Evolutionary conservation across 1,140 invertebrate species (phyloP).

Genomic region (Anoplolepis gracilipes): DNA sequence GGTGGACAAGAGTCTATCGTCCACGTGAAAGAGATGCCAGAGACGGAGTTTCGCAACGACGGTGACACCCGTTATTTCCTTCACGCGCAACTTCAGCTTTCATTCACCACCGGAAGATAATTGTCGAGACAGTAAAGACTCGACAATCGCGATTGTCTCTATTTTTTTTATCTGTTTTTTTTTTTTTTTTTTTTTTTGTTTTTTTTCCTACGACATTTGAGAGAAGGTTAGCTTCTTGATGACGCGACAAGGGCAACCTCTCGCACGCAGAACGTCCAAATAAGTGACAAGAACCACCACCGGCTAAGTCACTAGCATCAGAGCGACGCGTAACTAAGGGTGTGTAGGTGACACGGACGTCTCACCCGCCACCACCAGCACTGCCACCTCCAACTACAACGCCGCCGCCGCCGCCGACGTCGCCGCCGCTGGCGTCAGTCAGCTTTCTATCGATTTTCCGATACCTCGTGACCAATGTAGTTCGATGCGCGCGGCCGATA

Average conservation of each 20-base stretch:
- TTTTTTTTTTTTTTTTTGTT: no score
- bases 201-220: not conserved
- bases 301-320: slow-evolving; percentile 54
- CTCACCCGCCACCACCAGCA: slow-evolving; percentile 19
- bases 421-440: slow-evolving; percentile 75
- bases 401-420: slow-evolving; percentile 9
- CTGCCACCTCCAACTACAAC: slow-evolving; percentile 19
- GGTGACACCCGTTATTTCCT: not conserved
- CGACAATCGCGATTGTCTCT: slow-evolving; percentile 15
- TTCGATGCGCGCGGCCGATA: slow-evolving; percentile 80
- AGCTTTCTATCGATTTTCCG: slow-evolving; percentile 84
- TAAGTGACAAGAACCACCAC: slow-evolving; percentile 38
- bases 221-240: not conserved
- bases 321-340: slow-evolving; percentile 46
- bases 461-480: slow-evolving; percentile 83
- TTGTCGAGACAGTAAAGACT: not conserved
- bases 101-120: not conserved
- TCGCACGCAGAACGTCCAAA: slow-evolving; percentile 21
- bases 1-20: not conserved
- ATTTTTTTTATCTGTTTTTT: no score
- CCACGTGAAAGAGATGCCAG: slow-evolving; percentile 64
- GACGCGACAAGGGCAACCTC: slow-evolving; percentile 5
- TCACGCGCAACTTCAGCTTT: not conserved
- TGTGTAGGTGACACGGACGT: slow-evolving; percentile 50
- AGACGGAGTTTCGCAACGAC: not conserved